Evolutionary conservation across 2,888 invertebrate species (phyloP), one percentile per base, ranked within the genome.

Genomic region (Melinaea menophilus): DNA sequence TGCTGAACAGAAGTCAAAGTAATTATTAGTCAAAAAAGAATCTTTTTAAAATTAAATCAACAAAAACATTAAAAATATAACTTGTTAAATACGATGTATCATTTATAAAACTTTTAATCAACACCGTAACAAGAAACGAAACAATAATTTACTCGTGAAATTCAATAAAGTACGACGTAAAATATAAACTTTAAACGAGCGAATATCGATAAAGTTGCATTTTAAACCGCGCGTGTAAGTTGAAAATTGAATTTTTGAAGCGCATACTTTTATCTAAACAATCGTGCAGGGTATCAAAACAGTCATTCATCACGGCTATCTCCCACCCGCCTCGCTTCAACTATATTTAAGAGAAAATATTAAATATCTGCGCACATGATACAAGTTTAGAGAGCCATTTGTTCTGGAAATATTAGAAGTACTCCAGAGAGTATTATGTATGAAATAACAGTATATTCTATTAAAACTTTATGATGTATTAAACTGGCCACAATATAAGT

Each of bases 221-320:
- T 61, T 64, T 64, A 61, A 61, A 64, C 55, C 46, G 54, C 64
- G 41, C 56, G 58, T 56, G 54, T 62, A 66, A 66, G 60, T 66
- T 63, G 65, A 61, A 62, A 64, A 67, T 67, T 68, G 77, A 76
- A 76, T 79, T 77, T 76, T 77, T 75, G 73, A 73, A 74, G 76
- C 75, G 72, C 72, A 74, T 83, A 51, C 31, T 51, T 81, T 82
- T 85, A 82, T 84, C 81, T 78, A 79, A 79, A 79, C 80, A 79
- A 82, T 85, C 83, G 82, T 81, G 71, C 70, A 75, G 73, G 74
- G 76, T 79, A 85, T 87, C 86, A 81, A 81, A 82, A 79, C 75
- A 78, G 76, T 75, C 76, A 87, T 88, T 84, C 81, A 86, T 88
- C 87, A 87, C 75, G 72, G 81, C 81, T 85, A 84, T 86, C 86